Evolutionary conservation across 2,797 vertebrate species (phyloP), one percentile per base, ranked within the genome.

Genomic region (Acanthiza pusilla): DNA sequence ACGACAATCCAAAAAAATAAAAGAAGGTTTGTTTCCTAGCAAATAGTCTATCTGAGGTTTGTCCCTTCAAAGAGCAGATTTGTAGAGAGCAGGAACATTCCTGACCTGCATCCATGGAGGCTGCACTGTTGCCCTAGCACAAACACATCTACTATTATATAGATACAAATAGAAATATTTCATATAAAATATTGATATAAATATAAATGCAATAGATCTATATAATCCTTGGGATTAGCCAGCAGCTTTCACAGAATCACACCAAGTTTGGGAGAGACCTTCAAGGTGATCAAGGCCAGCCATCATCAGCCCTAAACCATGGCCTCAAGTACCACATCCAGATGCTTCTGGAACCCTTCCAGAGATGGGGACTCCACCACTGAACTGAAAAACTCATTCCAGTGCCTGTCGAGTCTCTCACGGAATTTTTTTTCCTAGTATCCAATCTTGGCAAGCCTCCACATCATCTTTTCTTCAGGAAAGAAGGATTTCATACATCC

Each of bases 41-140:
- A 43, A 75, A 11, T 11, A 50, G 14, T 2, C 29, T 45, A 47
- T n/a, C 65, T 19, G 40, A 72, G 29, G 25, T 36, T 11, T 21
- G 25, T 32, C 34, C 50, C 25, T 86, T 30, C 27, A 14, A 32
- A 20, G 5, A 70, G 17, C 22, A 66, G 21, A 36, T 7, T 19
- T 1, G 1, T 1, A 23, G 1, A 32, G 42, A 26, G 36, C 42
- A 40, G 38, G 30, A 68, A 32, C 15, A 6, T 42, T 36, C 6
- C 53, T 19, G 25, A 16, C 10, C 58, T 54, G 23, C 10, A 18
- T 11, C 54, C 18, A 3, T 10, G 21, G 27, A 29, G 26, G 43
- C 27, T 71, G 57, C 16, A 3, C 0, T n/a, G 6, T 5, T 29
- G 16, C 42, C 54, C n/a, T 45, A 38, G 29, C 38, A 85, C 32